Evolutionary conservation across 2,113 vertebrate species (phyloP), one percentile per base, ranked within the genome.

Genomic region (Scomber japonicus): DNA sequence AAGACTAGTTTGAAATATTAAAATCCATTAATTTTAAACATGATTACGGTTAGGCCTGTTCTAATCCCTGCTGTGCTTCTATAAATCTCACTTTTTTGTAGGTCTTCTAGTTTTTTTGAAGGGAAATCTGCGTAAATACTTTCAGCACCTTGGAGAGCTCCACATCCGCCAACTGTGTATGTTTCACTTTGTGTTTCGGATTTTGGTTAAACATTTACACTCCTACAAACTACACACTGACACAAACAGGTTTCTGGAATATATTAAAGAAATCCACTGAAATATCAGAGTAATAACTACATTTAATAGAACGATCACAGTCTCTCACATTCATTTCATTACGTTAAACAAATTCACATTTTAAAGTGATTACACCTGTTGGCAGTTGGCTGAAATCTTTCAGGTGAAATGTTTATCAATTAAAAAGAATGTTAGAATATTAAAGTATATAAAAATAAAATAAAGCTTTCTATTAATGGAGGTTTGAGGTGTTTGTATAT

Each of bases 91-190:
- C 35, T 40, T 0, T 27, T 8, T 4, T 44, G 16, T 40, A 40
- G 9, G 0, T 17, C 30, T 0, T 40, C 2, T 56, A 3, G 13
- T n/a, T 13, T 27, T 27, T 48, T 53, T 21, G 8, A 53, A 45
- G 13, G 21, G 9, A 30, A 31, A 35, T 10, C 21, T 50, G 30
- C 10, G 21, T 45, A 15, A 61, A 35, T 35, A 9, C 3, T 40
- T 66, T 64, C 75, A 76, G 78, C 19, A 82, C 86, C 82, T 35
- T 56, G 78, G 82, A 84, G 3, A 85, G 89, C 68, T 77, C 84
- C 75, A 30, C 12, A 10, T 24, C 14, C 55, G 11, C 11, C 24
- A 7, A 48, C 40, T 64, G 30, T 1, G 46, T 27, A 12, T 59
- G 24, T 74, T 63, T 6, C 35, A 30, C 19, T 21, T 19, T 12